Base-by-base conservation (phyloP, 2,113 vertebrate species). In the Nansenia antarctica region DNA sequence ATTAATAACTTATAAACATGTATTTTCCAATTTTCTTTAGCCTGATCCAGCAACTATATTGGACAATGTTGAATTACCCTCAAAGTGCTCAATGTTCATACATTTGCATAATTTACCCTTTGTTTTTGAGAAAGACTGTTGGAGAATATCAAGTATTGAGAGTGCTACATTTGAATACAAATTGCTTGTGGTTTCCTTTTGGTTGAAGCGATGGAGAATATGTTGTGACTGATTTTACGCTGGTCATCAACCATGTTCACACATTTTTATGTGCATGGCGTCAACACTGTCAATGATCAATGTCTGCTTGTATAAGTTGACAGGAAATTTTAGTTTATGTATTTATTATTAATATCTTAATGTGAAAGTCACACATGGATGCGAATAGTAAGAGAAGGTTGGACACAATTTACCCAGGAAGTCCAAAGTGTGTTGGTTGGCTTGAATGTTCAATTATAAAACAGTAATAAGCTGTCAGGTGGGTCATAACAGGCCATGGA, bases 81-180 rank as follows among this genome's bases (percentile, higher is more conserved):
- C 76, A 87, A 78, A 81, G 76, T 74, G 67, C 52, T 82, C 65
- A 53, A 55, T 74, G 5, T 74, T 77, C 31, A 42, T 37, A 67
- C 27, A 87, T 86, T 79, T 78, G 55, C 86, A 88, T 81, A 82
- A 83, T 86, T 82, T 84, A 76, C 82, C 73, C 85, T 81, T 86
- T 86, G 65, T 82, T 83, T 86, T 78, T 66, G 32, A 55, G 80
- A 71, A 39, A 65, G 77, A 65, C 35, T 76, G 83, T 78, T 71
- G 76, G 68, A 60, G 83, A 87, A 83, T 85, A 74, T 65, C 72
- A 81, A 84, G 78, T 79, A 76, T 77, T 70, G 52, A 5, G 71
- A 68, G 20, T 53, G 76, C 34, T 35, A 69, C 42, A 45, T 72
- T 75, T 70, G 42, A 74, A 76, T 45, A 52, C 39, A 76, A 35